Conservation (phyloP, 2,888 invertebrate genomes). For the Himalopsyche tibetana region DNA sequence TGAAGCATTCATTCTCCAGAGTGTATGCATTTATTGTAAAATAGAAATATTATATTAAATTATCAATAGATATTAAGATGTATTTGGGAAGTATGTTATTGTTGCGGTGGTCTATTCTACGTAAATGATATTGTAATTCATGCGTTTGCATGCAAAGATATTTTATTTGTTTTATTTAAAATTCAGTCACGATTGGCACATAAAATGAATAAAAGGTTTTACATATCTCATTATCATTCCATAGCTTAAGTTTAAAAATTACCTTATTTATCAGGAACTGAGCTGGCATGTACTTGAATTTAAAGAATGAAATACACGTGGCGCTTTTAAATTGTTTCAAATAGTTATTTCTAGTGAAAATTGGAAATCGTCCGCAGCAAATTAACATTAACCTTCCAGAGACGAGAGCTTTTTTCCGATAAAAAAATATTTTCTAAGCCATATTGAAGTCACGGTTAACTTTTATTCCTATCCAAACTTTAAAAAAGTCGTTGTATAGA, state of each 20-base stretch:
- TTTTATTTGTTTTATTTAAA: not conserved
- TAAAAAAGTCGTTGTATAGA: no score
- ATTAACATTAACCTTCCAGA: no score
- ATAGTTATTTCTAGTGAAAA: no score
- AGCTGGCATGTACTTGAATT: no score
- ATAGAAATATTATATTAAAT: constrained; percentile 9
- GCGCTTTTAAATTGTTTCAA: no score
- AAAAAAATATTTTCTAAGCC: no score
- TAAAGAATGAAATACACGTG: no score
- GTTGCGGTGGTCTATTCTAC: not conserved
- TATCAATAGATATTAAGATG: constrained; percentile 23
- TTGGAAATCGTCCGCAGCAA: no score
- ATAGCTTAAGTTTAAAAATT: not conserved
- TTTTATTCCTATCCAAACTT: no score
- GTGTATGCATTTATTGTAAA: constrained; percentile 28
- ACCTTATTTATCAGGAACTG: no score
- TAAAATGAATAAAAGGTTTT: not conserved
- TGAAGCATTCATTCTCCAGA: not conserved
- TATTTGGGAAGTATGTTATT: constrained; percentile 4
- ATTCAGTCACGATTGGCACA: not conserved
- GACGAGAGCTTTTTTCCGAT: no score
- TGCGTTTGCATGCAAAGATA: not conserved
- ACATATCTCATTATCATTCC: not conserved
- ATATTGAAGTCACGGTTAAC: no score
- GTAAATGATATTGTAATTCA: constrained; percentile 3